Base-by-base conservation (phyloP, 1,140 invertebrate genomes). In the Halesus radiatus region DNA sequence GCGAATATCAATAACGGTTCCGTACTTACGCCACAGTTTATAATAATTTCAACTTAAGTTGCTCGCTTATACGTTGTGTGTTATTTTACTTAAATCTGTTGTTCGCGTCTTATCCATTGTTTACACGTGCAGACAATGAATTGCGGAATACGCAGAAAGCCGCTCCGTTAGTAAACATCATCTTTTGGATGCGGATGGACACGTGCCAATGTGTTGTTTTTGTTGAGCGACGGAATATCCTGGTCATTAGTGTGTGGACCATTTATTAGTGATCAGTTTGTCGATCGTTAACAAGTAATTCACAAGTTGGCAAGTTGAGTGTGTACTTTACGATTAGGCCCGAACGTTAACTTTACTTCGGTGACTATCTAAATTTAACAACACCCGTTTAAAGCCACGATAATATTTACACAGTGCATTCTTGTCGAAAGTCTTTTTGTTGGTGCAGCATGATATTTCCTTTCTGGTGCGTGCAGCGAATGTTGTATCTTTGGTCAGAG, bases 391-490 rank as follows among this genome's bases (percentile, higher is more conserved):
- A 45, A 13, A 45, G 10, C 10, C 8, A 13, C 37, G 8, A 45
- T 45, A 45, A 45, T 7, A 45, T 45, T 45, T 45, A 45, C 37
- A 13, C 10, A 45, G 37, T 13, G 37, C 37, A 45, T 45, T 45
- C 3, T 45, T 45, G 3, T 45, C 32, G 32, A 45, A 45, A 45
- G 37, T 32, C 5, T 10, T 37, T 45, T 45, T 45, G 8, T 45
- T 45, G 13, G 66, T 52, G 68, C 45, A 52, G 20, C 20, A 72
- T 72, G 68, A 16, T 75, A 20, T 58, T 75, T 37, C 53, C 53
- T 10, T 32, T 56, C 53, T 75, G 72, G 72, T 75, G 72, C 37
- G 72, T 58, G 53, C 72, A 58, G 16, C 72, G 72, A n/a, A 18
- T 75, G 53, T 18, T 58, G 16, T 75, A 56, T 32, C 54, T 75